A percentile compares a stretch with the other conserved stretches of the same genome.
Conservation (phyloP, 2,797 vertebrate species). For the Amblyraja radiata region DNA sequence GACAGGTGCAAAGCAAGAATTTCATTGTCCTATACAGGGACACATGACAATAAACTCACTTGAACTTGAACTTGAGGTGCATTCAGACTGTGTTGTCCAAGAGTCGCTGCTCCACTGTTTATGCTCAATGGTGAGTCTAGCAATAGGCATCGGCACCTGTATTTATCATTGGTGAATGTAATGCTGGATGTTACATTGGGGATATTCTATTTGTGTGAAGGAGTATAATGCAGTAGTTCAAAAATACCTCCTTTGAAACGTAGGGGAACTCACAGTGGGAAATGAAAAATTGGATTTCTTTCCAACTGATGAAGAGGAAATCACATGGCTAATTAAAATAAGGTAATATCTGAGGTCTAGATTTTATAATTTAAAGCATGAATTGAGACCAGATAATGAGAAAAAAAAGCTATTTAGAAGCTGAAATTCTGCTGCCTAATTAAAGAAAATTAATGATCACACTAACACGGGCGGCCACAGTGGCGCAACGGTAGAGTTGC, state of each 20-base stretch:
- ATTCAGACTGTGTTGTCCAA: too few species aligned
- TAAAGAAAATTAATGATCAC: neutral
- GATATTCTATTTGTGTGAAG: neutral
- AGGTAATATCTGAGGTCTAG: neutral
- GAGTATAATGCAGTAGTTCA: neutral
- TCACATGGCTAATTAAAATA: neutral
- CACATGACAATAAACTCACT: too few species aligned
- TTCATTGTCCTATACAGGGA: too few species aligned
- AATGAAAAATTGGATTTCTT: neutral
- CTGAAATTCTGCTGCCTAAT: neutral
- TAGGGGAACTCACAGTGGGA: neutral
- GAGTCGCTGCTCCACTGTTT: too few species aligned
- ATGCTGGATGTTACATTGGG: neutral
- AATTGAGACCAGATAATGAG: constrained; percentile 1
- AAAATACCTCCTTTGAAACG: neutral
- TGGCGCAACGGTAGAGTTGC: too few species aligned
- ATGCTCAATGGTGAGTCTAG: too few species aligned
- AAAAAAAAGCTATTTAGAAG: neutral
- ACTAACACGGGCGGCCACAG: too few species aligned
- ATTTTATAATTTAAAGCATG: neutral
- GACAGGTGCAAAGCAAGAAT: too few species aligned
- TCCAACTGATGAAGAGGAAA: neutral
- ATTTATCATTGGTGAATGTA: neutral
- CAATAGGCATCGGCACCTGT: too few species aligned
- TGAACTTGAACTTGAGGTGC: too few species aligned